These are phyloP conservation scores for Goniozus legneri DNA, from an alignment of 1,140 invertebrate species.

Conservation along the genomic window DNA sequence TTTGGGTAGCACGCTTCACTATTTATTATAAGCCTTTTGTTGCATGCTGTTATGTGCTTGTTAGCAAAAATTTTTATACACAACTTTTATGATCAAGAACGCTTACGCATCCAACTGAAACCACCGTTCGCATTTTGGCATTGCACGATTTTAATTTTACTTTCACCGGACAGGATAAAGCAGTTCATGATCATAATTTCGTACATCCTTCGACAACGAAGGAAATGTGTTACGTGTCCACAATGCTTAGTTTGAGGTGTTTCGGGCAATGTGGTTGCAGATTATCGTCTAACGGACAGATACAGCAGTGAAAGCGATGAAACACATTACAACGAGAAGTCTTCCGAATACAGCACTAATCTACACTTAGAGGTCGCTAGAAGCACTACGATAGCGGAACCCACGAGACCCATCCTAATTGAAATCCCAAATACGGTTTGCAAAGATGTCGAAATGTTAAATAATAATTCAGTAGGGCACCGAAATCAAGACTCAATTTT, in stretches of 20 bases:
- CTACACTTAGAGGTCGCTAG: conserved; percentile 29
- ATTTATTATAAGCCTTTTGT: too few relatives aligned
- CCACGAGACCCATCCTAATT: conserved; percentile 25
- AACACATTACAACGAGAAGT: conserved; percentile 2
- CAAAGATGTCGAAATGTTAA: background rate
- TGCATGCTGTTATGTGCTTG: too few relatives aligned
- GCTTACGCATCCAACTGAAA: too few relatives aligned
- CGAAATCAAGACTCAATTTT: too few relatives aligned
- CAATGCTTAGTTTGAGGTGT: conserved; percentile 21
- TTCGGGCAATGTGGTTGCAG: conserved; percentile 42
- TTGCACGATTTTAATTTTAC: background rate
- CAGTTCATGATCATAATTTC: conserved; percentile 23
- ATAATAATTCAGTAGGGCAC: too few relatives aligned
- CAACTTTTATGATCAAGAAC: conserved; percentile 20
- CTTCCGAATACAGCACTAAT: conserved; percentile 13
- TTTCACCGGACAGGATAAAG: conserved; percentile 17
- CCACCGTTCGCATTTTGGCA: too few relatives aligned
- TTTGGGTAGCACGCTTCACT: too few relatives aligned
- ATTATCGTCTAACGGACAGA: conserved; percentile 32
- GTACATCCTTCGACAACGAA: background rate
- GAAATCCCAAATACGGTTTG: conserved; percentile 5
- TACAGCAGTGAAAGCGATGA: conserved; percentile 26
- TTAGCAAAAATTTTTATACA: too few relatives aligned
- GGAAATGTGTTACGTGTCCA: too few relatives aligned
- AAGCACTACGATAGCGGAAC: conserved; percentile 25